These are phyloP conservation scores for Dione juno DNA, from an alignment of 2,888 invertebrate genomes.

Conservation along the genomic window DNA sequence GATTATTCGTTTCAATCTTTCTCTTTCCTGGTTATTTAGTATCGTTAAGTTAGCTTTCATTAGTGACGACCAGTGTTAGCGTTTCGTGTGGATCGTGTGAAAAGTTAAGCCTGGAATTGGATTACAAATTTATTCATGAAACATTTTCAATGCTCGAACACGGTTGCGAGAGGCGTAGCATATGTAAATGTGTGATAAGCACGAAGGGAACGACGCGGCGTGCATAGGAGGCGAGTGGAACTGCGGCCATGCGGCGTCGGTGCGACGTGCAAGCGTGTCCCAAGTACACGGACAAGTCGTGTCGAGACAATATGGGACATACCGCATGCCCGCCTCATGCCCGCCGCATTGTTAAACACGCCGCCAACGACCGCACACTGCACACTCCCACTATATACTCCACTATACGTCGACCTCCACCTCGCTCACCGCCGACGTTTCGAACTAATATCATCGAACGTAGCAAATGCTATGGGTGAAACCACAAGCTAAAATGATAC, in stretches of 20 bases:
- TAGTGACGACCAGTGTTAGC: slow-evolving; percentile 57
- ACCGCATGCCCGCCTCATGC: slow-evolving; percentile 45
- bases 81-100: slow-evolving; percentile 63
- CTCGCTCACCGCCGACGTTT: slow-evolving; percentile 37
- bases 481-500: slow-evolving; percentile 37
- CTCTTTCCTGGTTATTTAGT: slow-evolving; percentile 54
- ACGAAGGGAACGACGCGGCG: slow-evolving; percentile 66
- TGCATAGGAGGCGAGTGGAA: slow-evolving; percentile 55
- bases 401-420: slow-evolving; percentile 18
- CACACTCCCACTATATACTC: slow-evolving; percentile 42
- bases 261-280: slow-evolving; percentile 35
- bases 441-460: slow-evolving; percentile 39
- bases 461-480: slow-evolving; percentile 39
- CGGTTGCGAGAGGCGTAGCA: slow-evolving; percentile 72
- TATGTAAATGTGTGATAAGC: slow-evolving; percentile 81
- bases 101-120: slow-evolving; percentile 77
- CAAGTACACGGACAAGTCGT: slow-evolving; percentile 41
- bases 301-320: slow-evolving; percentile 45
- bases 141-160: slow-evolving; percentile 79
- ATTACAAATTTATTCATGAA: slow-evolving; percentile 82
- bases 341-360: slow-evolving; percentile 67
- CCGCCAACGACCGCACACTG: slow-evolving; percentile 56
- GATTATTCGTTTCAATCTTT: slow-evolving; percentile 68
- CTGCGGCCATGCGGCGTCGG: slow-evolving; percentile 30
- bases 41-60: slow-evolving; percentile 60